Evolutionary conservation across 2,888 invertebrate species (phyloP), one percentile per base, ranked within the genome.

Genomic region (Tenthredo distinguenda): DNA sequence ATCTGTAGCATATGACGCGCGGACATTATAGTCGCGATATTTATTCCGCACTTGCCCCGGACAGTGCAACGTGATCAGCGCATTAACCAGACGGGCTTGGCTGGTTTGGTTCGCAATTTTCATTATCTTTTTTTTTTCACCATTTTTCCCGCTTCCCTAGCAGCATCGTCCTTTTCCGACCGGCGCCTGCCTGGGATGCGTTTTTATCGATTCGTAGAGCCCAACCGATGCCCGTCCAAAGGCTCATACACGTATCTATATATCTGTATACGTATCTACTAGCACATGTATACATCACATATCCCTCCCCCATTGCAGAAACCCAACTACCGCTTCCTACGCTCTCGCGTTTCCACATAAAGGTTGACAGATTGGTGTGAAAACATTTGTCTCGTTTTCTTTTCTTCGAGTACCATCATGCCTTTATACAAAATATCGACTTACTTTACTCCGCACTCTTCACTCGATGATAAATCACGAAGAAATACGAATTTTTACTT

Each of bases 151-250:
- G 87, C 86, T 85, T 83, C 34, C 77, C 50, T 87, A 50, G 83
- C 68, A 87, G 87, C 88, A 87, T 89, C 86, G 88, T 89, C 88
- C 90, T 87, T 86, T 91, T 91, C 90, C 87, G 91, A 91, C 92
- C 90, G 92, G 92, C 93, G 92, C 92, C 92, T 92, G 91, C 91
- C 92, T 93, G 93, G 93, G 93, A 93, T 93, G 93, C 93, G 93
- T 93, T 93, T 93, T 93, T 93, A 93, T 93, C 93, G 93, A 93
- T 93, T 93, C 91, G 93, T 91, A 92, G 91, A 93, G 91, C 91
- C 90, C 91, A 90, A 90, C 88, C 89, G 83, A 68, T 83, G 88
- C 88, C 89, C 87, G 88, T 86, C 89, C 92, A 89, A 91, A 92
- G 90, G 90, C 90, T 89, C 88, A 84, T 86, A 87, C 88, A 86